Base-by-base conservation (phyloP, 2,888 invertebrate species). In the Pollenia griseotomentosa region DNA sequence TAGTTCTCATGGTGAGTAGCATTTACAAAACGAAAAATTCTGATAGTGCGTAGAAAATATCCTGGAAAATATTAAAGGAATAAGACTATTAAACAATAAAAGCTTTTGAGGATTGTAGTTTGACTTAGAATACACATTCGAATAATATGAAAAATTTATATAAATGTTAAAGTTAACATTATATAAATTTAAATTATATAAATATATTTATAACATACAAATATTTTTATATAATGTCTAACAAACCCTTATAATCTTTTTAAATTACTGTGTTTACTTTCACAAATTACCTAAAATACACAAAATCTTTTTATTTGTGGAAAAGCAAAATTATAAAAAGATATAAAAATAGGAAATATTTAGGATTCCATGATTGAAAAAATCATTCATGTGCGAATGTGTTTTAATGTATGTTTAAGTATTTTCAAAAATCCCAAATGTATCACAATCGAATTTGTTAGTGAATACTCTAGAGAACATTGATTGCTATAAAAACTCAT, bases 191-290 rank as follows among this genome's bases (percentile, higher is more conserved):
- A n/a, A n/a, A n/a, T n/a, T n/a, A n/a, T 19, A 19, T 2, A 19
- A 1, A 19, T 19, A 2, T 19, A 19, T 19, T 19, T 19, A 19
- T 19, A 23, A 33, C 0, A 33, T 33, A 33, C 0, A 6, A 33
- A 33, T 33, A 6, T 33, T 4, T 6, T 33, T 33, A 33, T 55
- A 40, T 40, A 33, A 14, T 53, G 42, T 42, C 44, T 61, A 65
- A 55, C 23, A 75, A 61, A 77, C 63, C 83, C 77, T 83, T 77
- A 63, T 83, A 65, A 77, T 57, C 65, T 83, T 71, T 77, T 70
- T 46, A 77, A 83, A 77, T 57, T 63, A 23, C 63, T 77, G 19
- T 83, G 55, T 74, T 75, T 82, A 75, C 82, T 74, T 63, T 83
- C 46, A 53, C 63, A 77, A 83, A 77, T 71, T 77, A 77, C 83